These are phyloP conservation scores for Phataginus tetradactyla DNA, from an alignment of 2,797 vertebrate genomes.

Conservation along the genomic window DNA sequence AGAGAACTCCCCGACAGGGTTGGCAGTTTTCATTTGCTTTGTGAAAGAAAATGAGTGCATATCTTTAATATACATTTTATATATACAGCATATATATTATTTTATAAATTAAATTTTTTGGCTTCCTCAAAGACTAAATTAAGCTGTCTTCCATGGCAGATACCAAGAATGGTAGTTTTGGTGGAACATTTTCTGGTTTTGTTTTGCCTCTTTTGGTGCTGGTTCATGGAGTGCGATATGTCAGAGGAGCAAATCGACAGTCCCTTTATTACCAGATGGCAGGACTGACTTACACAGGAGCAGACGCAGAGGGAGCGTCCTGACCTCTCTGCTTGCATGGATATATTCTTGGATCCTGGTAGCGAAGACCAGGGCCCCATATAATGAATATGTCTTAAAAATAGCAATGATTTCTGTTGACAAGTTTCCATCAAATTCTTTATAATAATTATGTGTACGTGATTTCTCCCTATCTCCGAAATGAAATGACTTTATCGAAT, in stretches of 20 bases:
- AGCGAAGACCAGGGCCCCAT: background rate
- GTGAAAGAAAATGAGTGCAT: background rate
- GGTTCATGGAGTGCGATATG: background rate
- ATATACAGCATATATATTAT: too few species aligned
- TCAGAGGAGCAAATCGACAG: background rate
- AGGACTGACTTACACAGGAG: background rate
- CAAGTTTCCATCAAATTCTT: background rate
- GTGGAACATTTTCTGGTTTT: background rate
- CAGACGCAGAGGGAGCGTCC: background rate
- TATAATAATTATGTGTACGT: background rate
- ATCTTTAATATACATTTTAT: background rate
- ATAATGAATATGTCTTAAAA: background rate
- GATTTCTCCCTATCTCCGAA: background rate
- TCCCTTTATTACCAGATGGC: background rate
- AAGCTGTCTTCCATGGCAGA: background rate
- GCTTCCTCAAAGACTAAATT: background rate
- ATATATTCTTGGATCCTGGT: background rate
- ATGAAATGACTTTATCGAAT: background rate
- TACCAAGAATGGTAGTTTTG: background rate
- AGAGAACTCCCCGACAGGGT: background rate
- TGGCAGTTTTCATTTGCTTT: background rate
- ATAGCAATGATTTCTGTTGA: background rate
- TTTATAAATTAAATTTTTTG: background rate
- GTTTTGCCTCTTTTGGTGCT: background rate
- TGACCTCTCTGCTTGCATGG: background rate